Evolutionary conservation across 2,888 invertebrate species (phyloP), one percentile per base, ranked within the genome.

Genomic region (Ecliptopera silaceata): DNA sequence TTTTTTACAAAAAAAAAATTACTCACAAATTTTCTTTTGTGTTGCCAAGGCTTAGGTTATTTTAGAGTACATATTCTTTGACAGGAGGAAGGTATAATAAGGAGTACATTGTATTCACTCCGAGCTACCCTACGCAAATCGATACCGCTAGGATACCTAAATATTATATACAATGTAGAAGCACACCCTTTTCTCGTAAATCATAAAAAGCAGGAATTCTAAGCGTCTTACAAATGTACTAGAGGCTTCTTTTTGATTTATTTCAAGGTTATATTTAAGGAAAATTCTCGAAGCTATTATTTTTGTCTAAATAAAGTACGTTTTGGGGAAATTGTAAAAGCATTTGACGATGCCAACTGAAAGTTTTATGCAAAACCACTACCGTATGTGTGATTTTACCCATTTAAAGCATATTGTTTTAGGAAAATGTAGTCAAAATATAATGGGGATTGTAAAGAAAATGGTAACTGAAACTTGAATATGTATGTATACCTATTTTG

Each of bases 161-260:
- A 61, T 56, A 65, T 63, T 59, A 60, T 53, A 52, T 57, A 36
- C 54, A 60, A 61, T 62, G 56, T 63, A 62, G 46, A 45, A 56
- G 48, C 47, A 41, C 63, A 55, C 61, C 62, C 54, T 62, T 61
- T 22, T 52, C 54, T 54, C 47, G 55, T 65, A 65, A 65, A 66
- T 66, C 65, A 61, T 60, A 46, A 58, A 63, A 63, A 65, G 58
- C 36, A 38, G 36, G 47, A 43, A 55, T 45, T 48, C 46, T 31
- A 39, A 41, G 41, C 29, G 47, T 53, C 56, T 55, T 43, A 59
- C 50, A 57, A 59, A 57, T 54, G 36, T 54, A 44, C 52, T 49
- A 61, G 53, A 52, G 20, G 41, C 36, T 45, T 63, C 29, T 59
- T 48, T 54, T 42, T 58, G 51, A 61, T 56, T 59, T 59, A 55